Base-by-base conservation (phyloP, 2,888 invertebrate species). In the Synanthedon vespiformis region DNA sequence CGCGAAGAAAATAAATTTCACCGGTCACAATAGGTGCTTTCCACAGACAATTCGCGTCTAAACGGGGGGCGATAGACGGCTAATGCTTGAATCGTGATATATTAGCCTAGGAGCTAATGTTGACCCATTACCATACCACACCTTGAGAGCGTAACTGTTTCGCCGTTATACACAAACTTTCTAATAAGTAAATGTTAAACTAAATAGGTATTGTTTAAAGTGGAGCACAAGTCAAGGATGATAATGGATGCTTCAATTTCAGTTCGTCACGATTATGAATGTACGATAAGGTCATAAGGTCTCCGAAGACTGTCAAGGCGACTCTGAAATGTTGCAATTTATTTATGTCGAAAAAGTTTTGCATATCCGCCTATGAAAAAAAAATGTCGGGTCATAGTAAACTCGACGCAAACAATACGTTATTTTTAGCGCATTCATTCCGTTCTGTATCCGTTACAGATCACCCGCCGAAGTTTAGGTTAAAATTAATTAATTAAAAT, bases 181-280 rank as follows among this genome's bases (percentile, higher is more conserved):
- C 73, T 72, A 72, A 62, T 61, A 67, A 72, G 61, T 61, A 67
- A 70, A 73, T 69, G 67, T 66, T 66, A 60, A 67, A 63, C 62
- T 63, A 67, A 67, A 65, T 61, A 65, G 56, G 56, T 62, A 74
- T 74, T 76, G 74, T 80, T 73, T 76, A 69, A 80, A 72, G 70
- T 67, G 63, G 72, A 75, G 68, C 73, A 70, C 71, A 80, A 77
- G 80, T 79, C 82, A 83, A 83, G 82, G 80, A 78, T 78, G 66
- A 62, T 61, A 68, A 72, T 67, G 66, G 70, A 68, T 72, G 74
- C 70, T 74, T 77, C 74, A 70, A 78, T 76, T 75, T 70, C 65
- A 65, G 76, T 78, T 73, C 78, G 80, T 83, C 81, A 81, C 80
- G 84, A 82, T 72, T 72, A 70, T 70, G 74, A 74, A 72, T 68